These are phyloP conservation scores for Eulemur mongoz DNA, from an alignment of 2,797 vertebrate species.

Conservation along the genomic window DNA sequence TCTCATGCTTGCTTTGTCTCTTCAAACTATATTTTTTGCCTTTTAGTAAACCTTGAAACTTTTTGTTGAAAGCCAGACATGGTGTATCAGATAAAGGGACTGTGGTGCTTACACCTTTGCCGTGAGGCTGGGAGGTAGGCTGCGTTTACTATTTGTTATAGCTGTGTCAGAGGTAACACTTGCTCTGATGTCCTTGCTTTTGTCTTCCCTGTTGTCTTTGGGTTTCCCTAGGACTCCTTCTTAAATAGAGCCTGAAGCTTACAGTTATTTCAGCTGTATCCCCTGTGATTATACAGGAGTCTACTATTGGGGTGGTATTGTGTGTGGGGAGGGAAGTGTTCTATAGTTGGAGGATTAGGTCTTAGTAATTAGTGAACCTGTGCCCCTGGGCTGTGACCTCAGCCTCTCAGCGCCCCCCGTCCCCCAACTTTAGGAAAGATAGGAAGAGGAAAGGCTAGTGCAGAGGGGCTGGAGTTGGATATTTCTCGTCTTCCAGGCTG, in stretches of 20 bases:
- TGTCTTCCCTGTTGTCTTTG: neutral
- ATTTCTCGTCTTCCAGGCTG: neutral
- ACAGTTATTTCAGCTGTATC: neutral
- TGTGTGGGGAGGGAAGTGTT: neutral
- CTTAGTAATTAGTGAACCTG: neutral
- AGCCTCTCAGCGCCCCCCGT: too few relatives aligned
- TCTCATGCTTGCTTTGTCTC: neutral
- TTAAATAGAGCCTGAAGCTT: neutral
- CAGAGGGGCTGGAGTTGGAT: neutral
- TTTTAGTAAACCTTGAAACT: neutral
- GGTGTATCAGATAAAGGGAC: neutral
- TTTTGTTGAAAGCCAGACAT: neutral
- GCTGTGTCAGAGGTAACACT: neutral
- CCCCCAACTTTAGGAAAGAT: accelerated
- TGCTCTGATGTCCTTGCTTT: neutral
- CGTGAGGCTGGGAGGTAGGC: neutral
- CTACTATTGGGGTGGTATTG: neutral
- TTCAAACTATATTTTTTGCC: neutral
- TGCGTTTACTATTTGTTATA: neutral
- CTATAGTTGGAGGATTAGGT: neutral
- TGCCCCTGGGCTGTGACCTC: neutral
- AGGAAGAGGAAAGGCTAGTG: neutral
- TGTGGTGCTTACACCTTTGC: neutral
- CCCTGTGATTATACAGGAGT: neutral
- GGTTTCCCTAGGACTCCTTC: neutral